A percentile compares a stretch with the other conserved stretches of the same genome.
Evolutionary conservation across 2,797 vertebrate genomes (phyloP).

Genomic region (Babyrousa celebensis): DNA sequence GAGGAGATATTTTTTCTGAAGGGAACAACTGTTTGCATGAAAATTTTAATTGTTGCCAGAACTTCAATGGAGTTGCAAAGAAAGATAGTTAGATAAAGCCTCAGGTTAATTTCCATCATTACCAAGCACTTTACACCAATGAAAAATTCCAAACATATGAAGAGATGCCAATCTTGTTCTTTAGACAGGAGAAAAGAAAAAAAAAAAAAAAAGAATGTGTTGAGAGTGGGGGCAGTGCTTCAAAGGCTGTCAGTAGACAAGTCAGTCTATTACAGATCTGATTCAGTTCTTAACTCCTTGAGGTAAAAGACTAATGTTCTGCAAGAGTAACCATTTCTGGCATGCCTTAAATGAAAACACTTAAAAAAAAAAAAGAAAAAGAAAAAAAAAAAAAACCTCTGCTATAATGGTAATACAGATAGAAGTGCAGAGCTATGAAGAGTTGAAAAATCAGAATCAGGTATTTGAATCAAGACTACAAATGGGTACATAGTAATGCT

Average conservation of each 20-base stretch:
- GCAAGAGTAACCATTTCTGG: constrained; percentile 79
- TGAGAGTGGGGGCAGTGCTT: constrained; percentile 71
- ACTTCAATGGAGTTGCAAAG: constrained; percentile 81
- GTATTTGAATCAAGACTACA: constrained; percentile 26
- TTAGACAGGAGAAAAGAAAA: constrained; percentile 65
- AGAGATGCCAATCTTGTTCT: constrained; percentile 89
- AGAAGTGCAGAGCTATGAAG: constrained; percentile 39
- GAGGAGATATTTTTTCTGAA: constrained; percentile 80
- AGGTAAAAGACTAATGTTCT: constrained; percentile 84
- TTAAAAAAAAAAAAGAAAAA: constrained; percentile 45
- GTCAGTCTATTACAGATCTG: constrained; percentile 88
- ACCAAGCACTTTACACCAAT: constrained; percentile 88
- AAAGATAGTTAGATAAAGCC: constrained; percentile 86
- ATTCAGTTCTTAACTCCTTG: constrained; percentile 90
- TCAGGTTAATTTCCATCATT: constrained; percentile 90
- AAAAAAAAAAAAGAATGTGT: too few relatives aligned
- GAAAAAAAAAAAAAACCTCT: neutral
- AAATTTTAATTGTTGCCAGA: constrained; percentile 86
- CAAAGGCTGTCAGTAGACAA: constrained; percentile 89
- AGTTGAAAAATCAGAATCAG: constrained; percentile 67
- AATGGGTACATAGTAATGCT: neutral
- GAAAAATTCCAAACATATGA: constrained; percentile 90
- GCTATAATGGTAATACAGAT: constrained; percentile 66
- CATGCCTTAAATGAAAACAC: constrained; percentile 80
- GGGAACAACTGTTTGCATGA: constrained; percentile 86